Evolutionary conservation across 1,140 invertebrate genomes (phyloP), one percentile per base, ranked within the genome.

Genomic region (Microplitis demolitor): DNA sequence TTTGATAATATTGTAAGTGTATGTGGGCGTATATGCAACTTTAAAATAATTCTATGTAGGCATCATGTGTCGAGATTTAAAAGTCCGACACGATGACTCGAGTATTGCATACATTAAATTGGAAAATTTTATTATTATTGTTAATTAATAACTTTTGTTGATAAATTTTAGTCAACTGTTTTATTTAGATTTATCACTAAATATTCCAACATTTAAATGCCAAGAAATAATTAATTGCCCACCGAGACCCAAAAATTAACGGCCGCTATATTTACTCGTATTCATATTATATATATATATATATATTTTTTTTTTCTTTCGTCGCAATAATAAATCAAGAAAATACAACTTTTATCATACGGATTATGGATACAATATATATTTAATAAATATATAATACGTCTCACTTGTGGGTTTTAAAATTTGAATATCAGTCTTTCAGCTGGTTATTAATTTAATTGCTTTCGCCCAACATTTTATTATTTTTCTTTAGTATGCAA

Each of bases 1-100:
- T 64, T 16, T 69, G 39, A 3, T 45, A 45, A 45, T 45, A 45
- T 70, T 66, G 63, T 69, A 61, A 70, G 9, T 60, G 3, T 69
- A 13, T 66, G 34, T 73, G 63, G 71, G 45, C 71, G 62, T 71
- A 72, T 75, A 68, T 77, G 69, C 73, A 75, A 73, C 74, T 81
- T 77, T 50, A 80, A 80, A 82, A 79, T 79, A 82, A 81, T 66
- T 77, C 72, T 78, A 77, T 74, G 62, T 81, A 81, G 80, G 76
- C 79, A 80, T 78, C 75, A 77, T 51, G 72, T 75, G 74, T 77
- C 61, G 39, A 75, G 60, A 68, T 71, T 39, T 61, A 62, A 70
- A 70, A 71, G 58, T 75, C 66, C 72, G 73, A 67, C 74, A 76
- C 69, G 74, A 68, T 67, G 68, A 77, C 66, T 78, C 74, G 77